Base-by-base conservation (phyloP, 2,797 vertebrate genomes). In the Xerus rutilus region DNA sequence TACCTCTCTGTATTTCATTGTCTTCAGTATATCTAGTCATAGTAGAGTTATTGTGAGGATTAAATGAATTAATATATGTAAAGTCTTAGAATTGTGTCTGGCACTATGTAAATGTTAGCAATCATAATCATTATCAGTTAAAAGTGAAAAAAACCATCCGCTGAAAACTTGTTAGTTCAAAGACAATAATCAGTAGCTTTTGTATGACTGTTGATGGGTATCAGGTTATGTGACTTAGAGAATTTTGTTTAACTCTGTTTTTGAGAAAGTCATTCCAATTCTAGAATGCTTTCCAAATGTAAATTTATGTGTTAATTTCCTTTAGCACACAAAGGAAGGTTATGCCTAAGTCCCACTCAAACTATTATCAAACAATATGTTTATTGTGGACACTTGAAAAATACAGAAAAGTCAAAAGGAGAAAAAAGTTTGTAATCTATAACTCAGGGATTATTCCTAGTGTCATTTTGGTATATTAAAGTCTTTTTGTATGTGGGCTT, bases 231-330 rank as follows among this genome's bases (percentile, higher is more conserved):
- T 95, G 30, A 92, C 14, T 92, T 45, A 62, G 59, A 96, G 20
- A 49, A 47, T 77, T 73, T 92, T 54, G n/a, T 49, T 94, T 87
- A 76, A 52, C 54, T 90, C n/a, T n/a, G n/a, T 69, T 83, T 95
- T 95, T 82, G 69, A 83, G 93, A 97, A 95, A 92, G 76, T 79
- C 21, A 83, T 84, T 95, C 15, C 52, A 59, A 91, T 94, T 95
- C 32, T 93, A 86, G 86, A 91, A 47, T 89, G 28, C 30, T 77
- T 96, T 95, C 67, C 72, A 91, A 90, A 84, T 64, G 76, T 87
- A 91, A 95, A 88, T 88, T 52, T 52, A 52, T 52, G 49, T 52
- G 49, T 14, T 17, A 52, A 52, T 52, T 92, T 70, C 7, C 49
- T 86, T 97, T 86, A 76, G 15, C 17, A 74, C 39, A 65, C 81